phyloP scores from a whole-genome alignment of 1,140 invertebrate genomes.

The Lethrus apterus region DNA sequence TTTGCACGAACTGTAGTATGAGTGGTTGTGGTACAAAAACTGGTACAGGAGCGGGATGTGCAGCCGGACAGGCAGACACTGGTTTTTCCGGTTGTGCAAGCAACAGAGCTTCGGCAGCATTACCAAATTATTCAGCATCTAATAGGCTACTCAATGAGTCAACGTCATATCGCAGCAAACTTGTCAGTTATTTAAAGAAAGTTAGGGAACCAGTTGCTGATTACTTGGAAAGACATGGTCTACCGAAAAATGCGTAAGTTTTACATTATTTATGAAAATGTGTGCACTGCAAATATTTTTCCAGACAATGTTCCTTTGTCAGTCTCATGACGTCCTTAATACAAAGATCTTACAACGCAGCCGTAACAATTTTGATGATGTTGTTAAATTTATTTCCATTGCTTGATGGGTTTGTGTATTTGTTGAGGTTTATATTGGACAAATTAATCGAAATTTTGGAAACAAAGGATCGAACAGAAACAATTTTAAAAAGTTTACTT shows the following conservation, averaged over 20 bases:
- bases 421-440: conserved; percentile 30
- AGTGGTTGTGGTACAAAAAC: neutral
- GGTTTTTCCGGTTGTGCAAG: conserved; percentile 1
- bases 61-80: neutral
- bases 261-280: neutral
- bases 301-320: conserved; percentile 29
- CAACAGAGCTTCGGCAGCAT: neutral
- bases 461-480: conserved; percentile 23
- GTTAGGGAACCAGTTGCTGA: conserved; percentile 11
- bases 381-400: conserved; percentile 30
- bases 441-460: conserved; percentile 31
- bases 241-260: conserved; percentile 31
- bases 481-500: conserved; percentile 24
- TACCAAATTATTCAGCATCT: neutral
- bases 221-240: conserved; percentile 12
- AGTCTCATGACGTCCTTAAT: conserved; percentile 27
- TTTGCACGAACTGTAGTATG: too few relatives aligned
- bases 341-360: conserved; percentile 29
- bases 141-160: neutral
- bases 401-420: conserved; percentile 28
- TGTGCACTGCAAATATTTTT: conserved; percentile 16
- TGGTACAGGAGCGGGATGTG: neutral
- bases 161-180: neutral
- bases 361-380: conserved; percentile 29
- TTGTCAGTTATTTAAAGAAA: conserved; percentile 1